These are phyloP conservation scores for Chrysomallon squamiferum DNA, from an alignment of 1,140 invertebrate genomes.

Conservation along the genomic window DNA sequence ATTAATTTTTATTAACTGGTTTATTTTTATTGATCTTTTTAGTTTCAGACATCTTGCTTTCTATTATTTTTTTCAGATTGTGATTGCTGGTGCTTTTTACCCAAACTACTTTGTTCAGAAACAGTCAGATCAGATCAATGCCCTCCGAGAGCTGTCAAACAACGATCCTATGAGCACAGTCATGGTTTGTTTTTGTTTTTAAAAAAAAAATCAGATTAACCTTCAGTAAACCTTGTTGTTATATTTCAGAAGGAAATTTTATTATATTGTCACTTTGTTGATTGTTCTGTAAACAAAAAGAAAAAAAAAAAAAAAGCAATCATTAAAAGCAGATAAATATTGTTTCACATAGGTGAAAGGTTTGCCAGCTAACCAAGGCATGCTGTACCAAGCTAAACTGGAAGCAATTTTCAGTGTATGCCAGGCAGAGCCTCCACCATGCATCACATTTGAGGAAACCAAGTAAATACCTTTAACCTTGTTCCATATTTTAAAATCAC, in stretches of 20 bases:
- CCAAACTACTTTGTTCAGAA: slow-evolving; percentile 84
- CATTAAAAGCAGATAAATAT: no score
- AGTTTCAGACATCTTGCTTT: no score
- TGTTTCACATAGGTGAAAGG: slow-evolving; percentile 67
- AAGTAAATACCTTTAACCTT: slow-evolving; percentile 50
- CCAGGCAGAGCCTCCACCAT: slow-evolving; percentile 40
- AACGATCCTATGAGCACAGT: slow-evolving; percentile 80
- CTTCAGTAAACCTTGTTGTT: background rate
- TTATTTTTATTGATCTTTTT: no score
- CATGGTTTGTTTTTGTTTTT: slow-evolving; percentile 67
- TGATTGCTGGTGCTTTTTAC: slow-evolving; percentile 85
- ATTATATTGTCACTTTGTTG: background rate
- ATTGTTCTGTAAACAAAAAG: background rate
- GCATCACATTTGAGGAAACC: slow-evolving; percentile 61
- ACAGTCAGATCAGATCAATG: slow-evolving; percentile 69
- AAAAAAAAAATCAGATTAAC: no score
- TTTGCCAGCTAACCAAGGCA: slow-evolving; percentile 73
- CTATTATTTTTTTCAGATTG: slow-evolving; percentile 66
- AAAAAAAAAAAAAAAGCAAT: no score
- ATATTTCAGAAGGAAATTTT: background rate
- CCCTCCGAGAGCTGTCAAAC: slow-evolving; percentile 72
- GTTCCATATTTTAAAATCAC: no score
- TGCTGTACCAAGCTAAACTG: slow-evolving; percentile 70
- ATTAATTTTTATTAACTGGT: no score
- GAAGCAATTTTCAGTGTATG: slow-evolving; percentile 57